Conservation (phyloP, 2,113 vertebrate genomes). For the Triplophysa dalaica region DNA sequence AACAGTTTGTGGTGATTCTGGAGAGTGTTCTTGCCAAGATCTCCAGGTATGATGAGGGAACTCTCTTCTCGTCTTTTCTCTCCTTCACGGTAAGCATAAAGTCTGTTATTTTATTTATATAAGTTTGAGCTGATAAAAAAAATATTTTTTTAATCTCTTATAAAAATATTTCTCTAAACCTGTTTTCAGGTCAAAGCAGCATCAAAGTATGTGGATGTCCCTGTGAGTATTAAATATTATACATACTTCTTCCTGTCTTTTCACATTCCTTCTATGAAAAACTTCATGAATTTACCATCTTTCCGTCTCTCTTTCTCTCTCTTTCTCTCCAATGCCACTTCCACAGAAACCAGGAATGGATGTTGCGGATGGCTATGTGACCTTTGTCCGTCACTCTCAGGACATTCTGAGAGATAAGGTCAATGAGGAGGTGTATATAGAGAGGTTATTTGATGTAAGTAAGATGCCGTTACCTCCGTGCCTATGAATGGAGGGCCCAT, state of each 20-base stretch:
- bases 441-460: constrained; percentile 99
- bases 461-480: constrained; percentile 95
- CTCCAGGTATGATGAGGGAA: constrained; percentile 98
- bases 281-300: background rate
- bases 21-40: constrained; percentile 97
- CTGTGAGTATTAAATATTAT: constrained; percentile 84
- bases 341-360: constrained; percentile 98
- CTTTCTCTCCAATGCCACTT: constrained; percentile 44
- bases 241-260: background rate
- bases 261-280: background rate
- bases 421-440: constrained; percentile 99
- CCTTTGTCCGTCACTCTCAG: constrained; percentile 99
- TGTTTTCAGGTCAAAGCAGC: constrained; percentile 95
- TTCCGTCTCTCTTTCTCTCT: constrained; percentile 3
- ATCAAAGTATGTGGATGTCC: constrained; percentile 99
- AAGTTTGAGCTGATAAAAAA: background rate
- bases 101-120: background rate
- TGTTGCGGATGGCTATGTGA: constrained; percentile 98
- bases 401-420: constrained; percentile 99
- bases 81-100: constrained; percentile 93
- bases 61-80: constrained; percentile 98
- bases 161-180: no score
- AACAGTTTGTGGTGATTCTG: constrained; percentile 93
- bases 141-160: background rate
- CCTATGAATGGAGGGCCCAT: constrained; percentile 85